phyloP scores from a whole-genome alignment of 2,113 vertebrate genomes.

The Rhipidura dahli region DNA sequence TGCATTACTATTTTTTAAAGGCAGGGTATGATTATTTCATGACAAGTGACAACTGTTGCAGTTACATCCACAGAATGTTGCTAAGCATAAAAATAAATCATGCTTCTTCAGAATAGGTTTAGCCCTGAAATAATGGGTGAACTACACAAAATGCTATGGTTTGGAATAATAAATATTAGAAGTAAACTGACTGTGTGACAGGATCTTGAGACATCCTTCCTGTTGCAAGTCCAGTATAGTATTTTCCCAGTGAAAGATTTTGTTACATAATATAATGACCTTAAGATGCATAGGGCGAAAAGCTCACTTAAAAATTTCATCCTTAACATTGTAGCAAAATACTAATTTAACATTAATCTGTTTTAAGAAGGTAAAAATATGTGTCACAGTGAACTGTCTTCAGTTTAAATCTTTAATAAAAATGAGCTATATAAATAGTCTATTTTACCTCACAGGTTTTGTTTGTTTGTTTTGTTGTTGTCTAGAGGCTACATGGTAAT shows the following conservation, averaged over 20 bases:
- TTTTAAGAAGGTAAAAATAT: background rate
- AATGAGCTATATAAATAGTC: background rate
- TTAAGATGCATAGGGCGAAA: background rate
- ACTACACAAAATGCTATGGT: background rate
- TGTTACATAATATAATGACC: background rate
- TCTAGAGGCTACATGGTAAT: constrained; percentile 97
- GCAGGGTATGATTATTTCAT: background rate
- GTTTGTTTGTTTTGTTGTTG: background rate
- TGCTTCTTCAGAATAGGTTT: background rate
- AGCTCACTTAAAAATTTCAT: background rate
- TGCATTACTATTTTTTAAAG: background rate
- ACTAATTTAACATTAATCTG: background rate
- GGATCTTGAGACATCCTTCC: background rate
- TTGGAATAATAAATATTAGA: background rate
- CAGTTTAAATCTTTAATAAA: background rate
- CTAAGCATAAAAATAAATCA: background rate
- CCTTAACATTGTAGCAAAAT: background rate
- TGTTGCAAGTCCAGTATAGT: background rate
- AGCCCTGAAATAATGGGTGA: background rate
- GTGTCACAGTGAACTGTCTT: background rate
- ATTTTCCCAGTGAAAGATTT: background rate
- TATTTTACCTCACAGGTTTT: background rate
- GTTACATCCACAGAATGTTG: background rate
- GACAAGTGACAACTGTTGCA: background rate
- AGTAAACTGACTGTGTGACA: background rate